Base-by-base conservation (phyloP, 1,140 invertebrate genomes). In the Aphidius ervi region DNA sequence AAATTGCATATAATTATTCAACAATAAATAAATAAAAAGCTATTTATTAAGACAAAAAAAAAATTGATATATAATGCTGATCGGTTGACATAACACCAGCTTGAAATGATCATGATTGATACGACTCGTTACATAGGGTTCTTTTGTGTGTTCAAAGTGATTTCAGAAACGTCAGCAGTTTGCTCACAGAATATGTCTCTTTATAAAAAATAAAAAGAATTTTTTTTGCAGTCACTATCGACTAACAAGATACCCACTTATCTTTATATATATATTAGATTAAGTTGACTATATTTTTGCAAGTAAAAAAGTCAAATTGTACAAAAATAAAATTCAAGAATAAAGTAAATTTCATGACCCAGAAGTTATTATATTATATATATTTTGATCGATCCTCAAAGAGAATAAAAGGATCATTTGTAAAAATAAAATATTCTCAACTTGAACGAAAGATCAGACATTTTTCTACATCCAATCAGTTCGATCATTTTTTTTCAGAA, bases 81-180 rank as follows among this genome's bases (percentile, higher is more conserved):
- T 31, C 2, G 23, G 23, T 31, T 31, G 23, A 31, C 23, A 31
- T 31, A 31, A 31, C 23, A 31, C 4, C 23, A 31, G 23, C 23
- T 31, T 46, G 52, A 55, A 41, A 45, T 10, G 58, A 60, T 59
- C 53, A 59, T 66, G 64, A 69, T 69, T 64, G 63, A 69, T 69
- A 63, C 10, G 46, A n/a, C 60, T 68, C 65, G 63, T 59, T 61
- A 48, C 55, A 39, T 42, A 56, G 43, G 43, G 49, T 31, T 31
- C 23, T 31, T 31, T 31, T 31, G 23, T 31, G 23, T 31, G 31
- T 31, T 1, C 8, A 31, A 47, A 47, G 43, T 8, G 54, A 46
- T 37, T 46, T 61, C 53, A 56, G 59, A 53, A 46, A 61, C 59
- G 59, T 61, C 59, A 61, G 59, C 52, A 5, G n/a, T 41, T 47